phyloP scores from a whole-genome alignment of 1,140 invertebrate genomes.

The Tetragnatha versicolor region DNA sequence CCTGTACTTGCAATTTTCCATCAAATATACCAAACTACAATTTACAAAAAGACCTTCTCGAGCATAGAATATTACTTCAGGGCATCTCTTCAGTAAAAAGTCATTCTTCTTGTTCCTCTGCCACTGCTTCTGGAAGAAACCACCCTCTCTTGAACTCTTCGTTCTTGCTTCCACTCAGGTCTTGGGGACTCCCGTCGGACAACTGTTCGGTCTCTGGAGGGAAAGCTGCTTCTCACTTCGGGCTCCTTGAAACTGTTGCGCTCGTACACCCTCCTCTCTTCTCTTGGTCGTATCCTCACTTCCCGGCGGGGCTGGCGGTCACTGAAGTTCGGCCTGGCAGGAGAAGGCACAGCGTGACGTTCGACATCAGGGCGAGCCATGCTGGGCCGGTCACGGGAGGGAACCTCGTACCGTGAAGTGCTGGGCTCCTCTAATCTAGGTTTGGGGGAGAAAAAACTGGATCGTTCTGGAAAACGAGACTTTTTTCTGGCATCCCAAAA shows the following conservation, averaged over 20 bases:
- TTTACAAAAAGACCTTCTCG: too few relatives aligned
- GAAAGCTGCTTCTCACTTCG: conserved; percentile 13
- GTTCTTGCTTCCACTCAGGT: conserved; percentile 25
- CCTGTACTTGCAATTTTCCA: conserved; percentile 14
- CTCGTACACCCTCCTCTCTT: background rate
- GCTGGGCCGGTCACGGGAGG: background rate
- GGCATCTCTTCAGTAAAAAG: conserved; percentile 19
- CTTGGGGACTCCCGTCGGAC: conserved; percentile 1
- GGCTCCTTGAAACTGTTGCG: background rate
- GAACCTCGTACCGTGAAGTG: background rate
- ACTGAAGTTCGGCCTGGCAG: conserved; percentile 7
- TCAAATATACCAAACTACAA: conserved; percentile 1
- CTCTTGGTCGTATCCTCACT: conserved; percentile 15
- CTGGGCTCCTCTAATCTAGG: background rate
- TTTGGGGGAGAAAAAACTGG: conserved; percentile 10
- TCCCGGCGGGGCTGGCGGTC: conserved; percentile 13
- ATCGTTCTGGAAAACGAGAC: background rate
- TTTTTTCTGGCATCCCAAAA: conserved; percentile 23
- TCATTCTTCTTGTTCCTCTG: conserved; percentile 14
- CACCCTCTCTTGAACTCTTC: conserved; percentile 31
- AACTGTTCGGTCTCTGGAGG: background rate
- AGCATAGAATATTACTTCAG: background rate
- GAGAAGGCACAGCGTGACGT: background rate
- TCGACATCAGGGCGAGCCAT: conserved; percentile 9
- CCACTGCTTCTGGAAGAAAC: background rate